Base-by-base conservation (phyloP, 2,888 invertebrate genomes). In the Sceliomorpha sp. region DNA sequence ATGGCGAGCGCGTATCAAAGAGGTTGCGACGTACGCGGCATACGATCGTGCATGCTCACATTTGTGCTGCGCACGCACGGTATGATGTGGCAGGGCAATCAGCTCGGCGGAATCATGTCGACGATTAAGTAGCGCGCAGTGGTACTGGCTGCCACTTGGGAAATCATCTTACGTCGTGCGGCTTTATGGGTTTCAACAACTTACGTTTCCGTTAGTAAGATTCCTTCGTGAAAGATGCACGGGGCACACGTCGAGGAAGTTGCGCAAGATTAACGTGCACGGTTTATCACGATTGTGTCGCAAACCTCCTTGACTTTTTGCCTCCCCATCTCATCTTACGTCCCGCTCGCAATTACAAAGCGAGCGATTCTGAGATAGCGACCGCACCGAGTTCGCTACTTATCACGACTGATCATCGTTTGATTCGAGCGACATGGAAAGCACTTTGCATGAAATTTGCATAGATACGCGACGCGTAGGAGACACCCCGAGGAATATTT, bases 121-220 rank as follows among this genome's bases (percentile, higher is more conserved):
- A 53, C 80, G 82, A 83, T 81, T 81, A 81, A 81, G 72, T 73
- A 66, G 62, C 70, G 68, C 67, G 67, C 62, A 29, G 66, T 31
- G 24, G 31, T 42, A 68, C 51, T 34, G n/a, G 55, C 53, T 42
- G 75, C 81, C 85, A 79, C 86, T 74, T 75, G 86, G 86, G 86
- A 86, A 86, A 86, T 86, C 84, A 86, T 80, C 76, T 79, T 77
- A 77, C 74, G 73, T 79, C 73, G 68, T 50, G 53, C 67, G 44
- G 9, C 55, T 62, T 44, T 59, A 51, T 53, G 29, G 48, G 42
- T 44, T 45, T 45, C 45, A 45, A 67, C 71, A 71, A 76, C 67
- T 79, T 71, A 70, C 74, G 64, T 51, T 62, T 56, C 55, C 64
- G 68, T 73, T 70, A 71, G 55, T 44, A 53, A 53, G 68, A 72